Conservation (phyloP, 2,888 invertebrate genomes). For the Unio delphinus region DNA sequence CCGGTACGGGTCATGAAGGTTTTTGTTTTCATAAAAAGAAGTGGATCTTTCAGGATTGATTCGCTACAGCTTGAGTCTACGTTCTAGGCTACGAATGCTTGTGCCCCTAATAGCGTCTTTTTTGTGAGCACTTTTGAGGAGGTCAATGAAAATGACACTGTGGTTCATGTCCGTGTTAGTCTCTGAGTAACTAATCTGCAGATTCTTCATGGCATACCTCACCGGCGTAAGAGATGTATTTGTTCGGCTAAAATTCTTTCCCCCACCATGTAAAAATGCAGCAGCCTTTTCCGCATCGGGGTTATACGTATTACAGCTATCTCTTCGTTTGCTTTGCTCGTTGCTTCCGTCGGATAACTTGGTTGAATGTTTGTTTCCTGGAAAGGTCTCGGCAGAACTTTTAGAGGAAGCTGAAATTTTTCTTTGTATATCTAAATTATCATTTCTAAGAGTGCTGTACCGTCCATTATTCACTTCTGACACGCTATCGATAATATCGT, state of each 20-base stretch:
- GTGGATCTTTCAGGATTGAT: slow-evolving; percentile 40
- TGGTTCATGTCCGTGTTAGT: slow-evolving; percentile 53
- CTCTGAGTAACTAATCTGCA: slow-evolving; percentile 52
- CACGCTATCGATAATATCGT: no score
- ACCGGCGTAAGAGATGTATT: slow-evolving; percentile 41
- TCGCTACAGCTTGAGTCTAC: slow-evolving; percentile 40
- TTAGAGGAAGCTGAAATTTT: no score
- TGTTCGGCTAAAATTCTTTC: slow-evolving; percentile 44
- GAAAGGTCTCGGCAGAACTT: not conserved
- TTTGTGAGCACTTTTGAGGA: slow-evolving; percentile 46
- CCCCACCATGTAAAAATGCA: slow-evolving; percentile 40
- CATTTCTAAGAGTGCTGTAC: no score
- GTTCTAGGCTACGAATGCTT: slow-evolving; percentile 7
- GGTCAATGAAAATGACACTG: slow-evolving; percentile 48
- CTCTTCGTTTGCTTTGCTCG: slow-evolving; percentile 5
- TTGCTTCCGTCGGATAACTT: not conserved
- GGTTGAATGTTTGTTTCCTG: not conserved
- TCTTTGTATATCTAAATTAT: no score
- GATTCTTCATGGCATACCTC: slow-evolving; percentile 39
- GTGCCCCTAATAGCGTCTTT: slow-evolving; percentile 10
- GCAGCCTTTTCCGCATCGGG: slow-evolving; percentile 48
- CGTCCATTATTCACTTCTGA: no score
- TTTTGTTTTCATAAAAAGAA: slow-evolving; percentile 40
- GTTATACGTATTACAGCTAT: slow-evolving; percentile 36
- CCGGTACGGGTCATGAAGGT: slow-evolving; percentile 34